These are phyloP conservation scores for Pituophis catenifer DNA, from an alignment of 2,113 vertebrate species.

Conservation along the genomic window DNA sequence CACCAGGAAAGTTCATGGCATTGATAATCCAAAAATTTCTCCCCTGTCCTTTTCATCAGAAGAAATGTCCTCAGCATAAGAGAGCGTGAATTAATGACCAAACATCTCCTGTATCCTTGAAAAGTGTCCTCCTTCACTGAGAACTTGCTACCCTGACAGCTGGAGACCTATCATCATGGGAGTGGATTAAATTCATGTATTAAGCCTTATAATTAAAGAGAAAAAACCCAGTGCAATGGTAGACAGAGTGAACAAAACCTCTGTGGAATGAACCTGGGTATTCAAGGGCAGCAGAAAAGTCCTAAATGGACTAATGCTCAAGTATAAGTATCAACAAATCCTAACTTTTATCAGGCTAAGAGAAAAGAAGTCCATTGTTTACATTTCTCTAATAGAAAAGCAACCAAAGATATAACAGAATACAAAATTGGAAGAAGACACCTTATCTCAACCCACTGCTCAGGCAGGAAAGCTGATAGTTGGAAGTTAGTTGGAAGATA, in stretches of 20 bases:
- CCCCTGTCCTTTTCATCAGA: constrained; percentile 62
- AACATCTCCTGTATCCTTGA: background rate
- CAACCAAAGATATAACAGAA: background rate
- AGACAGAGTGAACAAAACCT: constrained; percentile 56
- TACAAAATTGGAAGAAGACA: background rate
- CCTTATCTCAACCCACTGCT: background rate
- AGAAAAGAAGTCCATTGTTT: constrained; percentile 48
- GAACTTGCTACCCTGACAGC: background rate
- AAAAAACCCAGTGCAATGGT: constrained; percentile 58
- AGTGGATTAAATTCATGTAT: background rate
- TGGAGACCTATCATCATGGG: background rate
- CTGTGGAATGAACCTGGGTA: constrained; percentile 36
- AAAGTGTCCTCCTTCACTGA: background rate
- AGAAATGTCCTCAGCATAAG: constrained; percentile 48
- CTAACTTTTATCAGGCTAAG: constrained; percentile 66
- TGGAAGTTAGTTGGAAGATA: background rate
- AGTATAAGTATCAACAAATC: constrained; percentile 66
- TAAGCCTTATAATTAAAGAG: background rate
- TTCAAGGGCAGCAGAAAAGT: constrained; percentile 56
- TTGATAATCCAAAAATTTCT: constrained; percentile 61
- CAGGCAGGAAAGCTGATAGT: background rate
- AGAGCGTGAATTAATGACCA: background rate
- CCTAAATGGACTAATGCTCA: constrained; percentile 59
- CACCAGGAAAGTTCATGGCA: constrained; percentile 54
- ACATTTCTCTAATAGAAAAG: background rate